Base-by-base conservation (phyloP, 2,797 vertebrate genomes). In the Chrysocyon brachyurus region DNA sequence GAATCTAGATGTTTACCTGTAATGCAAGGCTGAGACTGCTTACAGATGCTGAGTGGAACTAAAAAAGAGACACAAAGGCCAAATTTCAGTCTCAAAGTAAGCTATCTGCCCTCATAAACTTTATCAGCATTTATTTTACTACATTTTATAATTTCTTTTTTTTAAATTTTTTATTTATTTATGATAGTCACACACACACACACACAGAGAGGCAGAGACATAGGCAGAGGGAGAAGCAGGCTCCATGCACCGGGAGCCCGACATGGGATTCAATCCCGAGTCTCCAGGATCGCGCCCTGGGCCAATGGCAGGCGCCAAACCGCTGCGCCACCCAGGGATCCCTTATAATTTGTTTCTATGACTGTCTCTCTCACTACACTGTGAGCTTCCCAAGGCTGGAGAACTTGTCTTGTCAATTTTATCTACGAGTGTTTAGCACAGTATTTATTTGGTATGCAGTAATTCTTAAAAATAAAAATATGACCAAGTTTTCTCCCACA, bases 391-490 rank as follows among this genome's bases (percentile, higher is more conserved):
- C 61, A 90, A 72, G 31, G 54, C 49, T 33, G 9, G 52, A 79
- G 54, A 87, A 90, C 12, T 17, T 52, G 40, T 89, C 70, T 92
- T 64, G 22, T n/a, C 66, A 78, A 91, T 26, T 86, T 94, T 77
- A 90, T 77, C 73, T 63, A 81, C 66, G 40, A 87, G 57, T 52
- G 31, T 21, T 85, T 63, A 85, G 84, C 12, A 94, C 28, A 79
- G 49, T 87, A 19, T 66, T 78, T 90, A 85, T 72, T 77, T 64
- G 19, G 52, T 49, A 85, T 5, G 59, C 0, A 59, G 16, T 14
- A 87, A 92, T 64, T 79, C 21, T 93, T 93, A 85, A 66, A 95
- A 94, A 73, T 90, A 22, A 97, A 92, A 87, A 83, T 75, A 87
- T 73, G 52, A 94, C 12, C 19, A 90, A 1, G 36, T 96, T 95